These are phyloP conservation scores for Paracentrotus lividus DNA, from an alignment of 53 echinoderm and acorn worm genomes.

Conservation along the genomic window DNA sequence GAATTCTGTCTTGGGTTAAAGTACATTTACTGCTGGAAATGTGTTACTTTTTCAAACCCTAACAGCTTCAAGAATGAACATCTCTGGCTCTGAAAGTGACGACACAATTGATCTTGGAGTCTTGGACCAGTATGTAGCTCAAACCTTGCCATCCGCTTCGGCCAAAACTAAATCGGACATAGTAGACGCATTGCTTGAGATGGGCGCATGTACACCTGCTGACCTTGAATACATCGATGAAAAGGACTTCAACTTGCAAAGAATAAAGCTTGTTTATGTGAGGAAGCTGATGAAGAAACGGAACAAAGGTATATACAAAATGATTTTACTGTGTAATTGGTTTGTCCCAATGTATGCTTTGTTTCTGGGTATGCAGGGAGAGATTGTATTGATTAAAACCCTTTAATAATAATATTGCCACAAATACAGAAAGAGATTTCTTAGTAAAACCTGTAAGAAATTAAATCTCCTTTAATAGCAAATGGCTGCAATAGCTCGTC, in stretches of 20 bases:
- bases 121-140: background rate
- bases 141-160: background rate
- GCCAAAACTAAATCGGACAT: background rate
- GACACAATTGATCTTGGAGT: background rate
- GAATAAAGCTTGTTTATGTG: background rate
- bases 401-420: too few relatives aligned
- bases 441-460: too few relatives aligned
- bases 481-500: too few relatives aligned
- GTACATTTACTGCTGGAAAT: background rate
- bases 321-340: background rate
- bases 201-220: background rate
- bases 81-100: background rate
- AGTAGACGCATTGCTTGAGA: background rate
- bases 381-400: too few relatives aligned
- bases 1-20: too few relatives aligned
- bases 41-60: background rate
- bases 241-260: background rate
- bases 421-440: too few relatives aligned
- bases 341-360: too few relatives aligned
- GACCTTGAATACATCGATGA: slow-evolving; percentile 5
- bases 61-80: background rate
- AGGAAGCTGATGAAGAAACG: background rate
- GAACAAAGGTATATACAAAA: background rate
- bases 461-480: too few relatives aligned
- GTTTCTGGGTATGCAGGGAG: too few relatives aligned